Conservation (phyloP, 2,797 vertebrate genomes). For the Clarias fuscus region DNA sequence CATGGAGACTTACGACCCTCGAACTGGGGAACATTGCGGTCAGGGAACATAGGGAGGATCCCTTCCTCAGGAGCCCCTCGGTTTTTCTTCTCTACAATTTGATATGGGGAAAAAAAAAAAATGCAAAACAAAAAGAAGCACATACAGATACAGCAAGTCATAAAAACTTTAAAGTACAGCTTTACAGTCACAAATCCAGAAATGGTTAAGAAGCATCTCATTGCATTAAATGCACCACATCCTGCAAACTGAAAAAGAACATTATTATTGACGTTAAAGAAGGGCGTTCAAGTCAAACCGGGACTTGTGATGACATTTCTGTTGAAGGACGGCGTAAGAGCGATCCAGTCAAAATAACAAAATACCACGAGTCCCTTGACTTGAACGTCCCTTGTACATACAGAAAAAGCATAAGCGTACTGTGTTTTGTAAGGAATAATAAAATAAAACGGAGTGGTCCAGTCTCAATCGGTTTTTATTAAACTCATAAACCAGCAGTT, state of each 20-base stretch:
- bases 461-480: neutral
- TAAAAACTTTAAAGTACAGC: neutral
- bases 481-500: neutral
- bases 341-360: too few relatives aligned
- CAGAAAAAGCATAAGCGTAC: neutral
- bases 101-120: too few relatives aligned
- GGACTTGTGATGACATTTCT: too few relatives aligned
- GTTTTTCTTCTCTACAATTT: neutral
- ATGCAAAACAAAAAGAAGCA: neutral
- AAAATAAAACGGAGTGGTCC: neutral
- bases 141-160: neutral
- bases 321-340: too few relatives aligned
- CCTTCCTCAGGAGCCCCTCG: neutral
- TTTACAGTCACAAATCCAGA: neutral
- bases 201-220: neutral
- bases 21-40: too few relatives aligned
- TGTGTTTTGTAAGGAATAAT: neutral
- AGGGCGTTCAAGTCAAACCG: too few relatives aligned
- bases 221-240: neutral
- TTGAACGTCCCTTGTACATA: too few relatives aligned
- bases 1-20: too few relatives aligned
- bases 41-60: too few relatives aligned
- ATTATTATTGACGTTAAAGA: too few relatives aligned
- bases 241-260: too few relatives aligned
- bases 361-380: too few relatives aligned